A percentile compares a stretch with the other conserved stretches of the same genome.
Conservation (phyloP, 2,888 invertebrate species). For the Pandemis cinnamomeana region DNA sequence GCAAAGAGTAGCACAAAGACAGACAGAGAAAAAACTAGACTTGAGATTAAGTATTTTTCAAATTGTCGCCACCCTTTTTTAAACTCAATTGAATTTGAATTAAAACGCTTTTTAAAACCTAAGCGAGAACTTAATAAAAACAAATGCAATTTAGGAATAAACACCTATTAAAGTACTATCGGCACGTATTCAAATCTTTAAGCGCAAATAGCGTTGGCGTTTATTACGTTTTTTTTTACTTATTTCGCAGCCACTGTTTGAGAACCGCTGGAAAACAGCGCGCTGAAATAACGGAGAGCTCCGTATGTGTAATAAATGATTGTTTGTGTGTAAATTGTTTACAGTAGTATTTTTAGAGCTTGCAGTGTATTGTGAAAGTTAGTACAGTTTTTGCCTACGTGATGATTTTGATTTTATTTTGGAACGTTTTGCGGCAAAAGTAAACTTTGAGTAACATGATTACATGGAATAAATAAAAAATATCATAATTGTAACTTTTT, state of each 20-base stretch:
- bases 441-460: no score
- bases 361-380: no score
- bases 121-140: background rate
- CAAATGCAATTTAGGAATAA: slow-evolving; percentile 17
- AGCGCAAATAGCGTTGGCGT: slow-evolving; percentile 36
- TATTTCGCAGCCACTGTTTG: slow-evolving; percentile 36
- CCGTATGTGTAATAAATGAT: slow-evolving; percentile 14
- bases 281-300: slow-evolving; percentile 30
- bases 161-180: slow-evolving; percentile 32
- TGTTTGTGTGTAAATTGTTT: background rate
- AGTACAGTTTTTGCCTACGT: no score
- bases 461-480: no score
- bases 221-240: slow-evolving; percentile 36
- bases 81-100: background rate
- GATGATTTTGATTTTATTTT: no score
- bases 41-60: no score
- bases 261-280: slow-evolving; percentile 39
- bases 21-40: no score
- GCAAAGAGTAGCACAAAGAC: no score
- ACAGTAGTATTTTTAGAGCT: background rate
- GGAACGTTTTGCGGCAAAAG: no score
- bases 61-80: no score
- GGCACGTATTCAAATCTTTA: slow-evolving; percentile 37
- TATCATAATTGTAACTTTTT: no score
- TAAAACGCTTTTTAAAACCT: background rate